Base-by-base conservation (phyloP, 1,140 invertebrate species). In the Apocrypta bakeri region DNA sequence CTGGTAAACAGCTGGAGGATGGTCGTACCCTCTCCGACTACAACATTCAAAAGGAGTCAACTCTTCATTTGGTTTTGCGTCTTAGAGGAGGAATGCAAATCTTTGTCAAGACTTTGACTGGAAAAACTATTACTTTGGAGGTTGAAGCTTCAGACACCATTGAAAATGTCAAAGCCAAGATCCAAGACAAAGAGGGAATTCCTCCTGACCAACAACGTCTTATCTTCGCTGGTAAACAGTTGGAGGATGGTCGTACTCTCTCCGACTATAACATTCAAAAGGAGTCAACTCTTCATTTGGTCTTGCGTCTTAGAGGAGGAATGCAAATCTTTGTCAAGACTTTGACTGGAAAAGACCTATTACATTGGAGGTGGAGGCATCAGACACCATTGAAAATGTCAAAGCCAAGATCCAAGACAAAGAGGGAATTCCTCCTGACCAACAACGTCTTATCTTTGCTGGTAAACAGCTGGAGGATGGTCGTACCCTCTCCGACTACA, bases 401-500 rank as follows among this genome's bases (percentile, higher is more conserved):
- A 96, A 96, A 82, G 94, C 95, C 0, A 96, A 96, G 86, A 96
- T 96, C 86, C 95, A 96, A 87, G 93, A 96, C 48, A 95, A 94
- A 83, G 93, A 94, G 88, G 95, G 95, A 40, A 95, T 95, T 84
- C 95, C 95, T 4, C 95, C 95, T 89, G 95, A 95, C 86, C 95
- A 96, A 87, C 95, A 96, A 87, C 91, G 95, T 84, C 91, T 96
- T 78, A 95, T 96, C 83, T 96, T 96, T 88, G 95, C 95, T 42
- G 96, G 97, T 76, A 96, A 96, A 88, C 96, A 97, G 85, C 93
- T 97, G 21, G 96, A 97, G 90, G 96, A 97, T 88, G 96, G 96
- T 40, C 95, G 96, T 0, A 97, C 96, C 0, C 89, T 97, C 2
- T 95, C 95, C 1, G 96, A 97, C 85, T 96, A 96, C 88, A 96